Conservation (phyloP, 2,797 vertebrate genomes). For the Galaxias olidus region DNA sequence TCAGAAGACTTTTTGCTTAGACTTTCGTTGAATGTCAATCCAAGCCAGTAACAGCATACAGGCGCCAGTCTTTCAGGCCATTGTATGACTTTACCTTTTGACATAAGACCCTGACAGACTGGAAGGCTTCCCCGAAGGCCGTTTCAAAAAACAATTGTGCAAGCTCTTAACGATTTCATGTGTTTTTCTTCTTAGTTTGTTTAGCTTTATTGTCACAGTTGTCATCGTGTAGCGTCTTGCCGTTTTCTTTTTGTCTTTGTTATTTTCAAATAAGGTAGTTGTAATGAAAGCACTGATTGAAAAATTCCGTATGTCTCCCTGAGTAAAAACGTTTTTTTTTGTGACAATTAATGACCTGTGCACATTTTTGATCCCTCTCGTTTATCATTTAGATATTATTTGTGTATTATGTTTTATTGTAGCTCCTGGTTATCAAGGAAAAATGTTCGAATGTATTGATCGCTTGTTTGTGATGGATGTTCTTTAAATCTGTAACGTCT, state of each 20-base stretch:
- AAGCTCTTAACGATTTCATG: slow-evolving; percentile 40
- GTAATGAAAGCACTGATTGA: too few species aligned
- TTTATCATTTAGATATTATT: too few species aligned
- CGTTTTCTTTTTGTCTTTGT: too few species aligned
- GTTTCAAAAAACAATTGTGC: slow-evolving; percentile 39
- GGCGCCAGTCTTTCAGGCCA: slow-evolving; percentile 29
- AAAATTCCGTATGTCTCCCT: too few species aligned
- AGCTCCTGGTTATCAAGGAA: too few species aligned
- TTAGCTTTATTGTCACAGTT: slow-evolving; percentile 5
- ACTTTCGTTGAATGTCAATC: slow-evolving; percentile 19
- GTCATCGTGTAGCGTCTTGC: background rate
- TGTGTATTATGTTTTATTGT: too few species aligned
- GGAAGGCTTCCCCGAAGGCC: slow-evolving; percentile 54
- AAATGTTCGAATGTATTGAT: too few species aligned
- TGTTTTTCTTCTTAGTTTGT: slow-evolving; percentile 26
- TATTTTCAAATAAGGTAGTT: too few species aligned
- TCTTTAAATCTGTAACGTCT: slow-evolving; percentile 67
- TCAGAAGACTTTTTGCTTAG: background rate
- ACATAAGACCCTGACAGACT: slow-evolving; percentile 61
- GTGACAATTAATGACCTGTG: too few species aligned
- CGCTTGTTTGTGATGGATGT: slow-evolving; percentile 67
- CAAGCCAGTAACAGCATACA: slow-evolving; percentile 44
- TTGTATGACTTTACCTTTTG: slow-evolving; percentile 54
- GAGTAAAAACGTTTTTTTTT: too few species aligned
- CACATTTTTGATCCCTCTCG: too few species aligned